Base-by-base conservation (phyloP, 2,888 invertebrate species). In the Oscheius sp. region DNA sequence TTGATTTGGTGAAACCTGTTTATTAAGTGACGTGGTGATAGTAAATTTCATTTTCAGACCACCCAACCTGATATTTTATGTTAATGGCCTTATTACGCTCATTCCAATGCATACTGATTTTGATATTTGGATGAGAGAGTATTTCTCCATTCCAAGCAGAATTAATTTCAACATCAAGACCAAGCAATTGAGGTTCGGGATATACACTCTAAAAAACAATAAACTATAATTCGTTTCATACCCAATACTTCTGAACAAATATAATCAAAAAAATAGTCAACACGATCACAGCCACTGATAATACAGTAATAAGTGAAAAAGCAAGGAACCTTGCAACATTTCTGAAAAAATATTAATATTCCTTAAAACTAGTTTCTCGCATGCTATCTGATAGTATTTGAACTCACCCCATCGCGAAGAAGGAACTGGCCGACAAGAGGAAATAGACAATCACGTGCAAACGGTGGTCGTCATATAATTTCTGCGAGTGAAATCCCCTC, bases 81-180 rank as follows among this genome's bases (percentile, higher is more conserved):
- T 62, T 45, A 20, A 62, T 62, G 4, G 62, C 62, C 17, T 45
- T 62, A 20, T 62, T 45, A n/a, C 44, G 33, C 2, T 62, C 62
- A 30, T 62, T 62, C 62, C 62, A 62, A 6, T 6, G 17, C 22
- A 62, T 9, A 6, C 32, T 32, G 6, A 62, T n/a, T 17, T 47
- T 32, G 30, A 62, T 62, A 1, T n/a, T 17, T 4, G 30, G 32
- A 44, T 62, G 62, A 49, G 47, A 20, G 17, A 62, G 12, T 2
- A 33, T 9, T 9, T n/a, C 26, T 12, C 62, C 47, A 30, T 62
- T 28, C 47, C 32, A 62, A 3, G 62, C 49, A 2, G 20, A 28
- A 24, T 62, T 62, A 20, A 62, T 62, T 32, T 22, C 22, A 8
- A 32, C 6, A 8, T 45, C n/a, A 17, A 47, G n/a, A 2, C 62